A percentile compares a stretch with the other conserved stretches of the same genome.
These are phyloP conservation scores for Drosophila busckii DNA, from an alignment of 1,140 invertebrate genomes.

Conservation along the genomic window DNA sequence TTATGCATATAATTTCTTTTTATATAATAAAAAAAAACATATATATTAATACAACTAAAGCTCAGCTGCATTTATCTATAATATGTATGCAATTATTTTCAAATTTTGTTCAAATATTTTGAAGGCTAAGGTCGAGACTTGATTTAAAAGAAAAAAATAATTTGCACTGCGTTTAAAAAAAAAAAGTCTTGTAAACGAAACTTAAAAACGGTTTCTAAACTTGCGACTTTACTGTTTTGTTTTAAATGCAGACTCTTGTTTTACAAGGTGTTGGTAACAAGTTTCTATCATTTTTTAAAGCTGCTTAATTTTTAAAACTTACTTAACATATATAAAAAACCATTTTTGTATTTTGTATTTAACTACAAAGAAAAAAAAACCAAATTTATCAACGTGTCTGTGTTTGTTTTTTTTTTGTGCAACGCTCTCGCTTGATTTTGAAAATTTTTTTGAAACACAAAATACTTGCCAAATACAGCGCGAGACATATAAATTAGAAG, in stretches of 20 bases:
- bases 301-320: conserved; percentile 29
- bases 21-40: conserved; percentile 21
- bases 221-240: conserved; percentile 11
- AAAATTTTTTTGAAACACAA: conserved; percentile 47
- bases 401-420: conserved; percentile 47
- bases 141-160: conserved; percentile 41
- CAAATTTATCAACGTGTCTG: conserved; percentile 45
- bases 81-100: conserved; percentile 26
- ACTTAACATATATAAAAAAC: conserved; percentile 30
- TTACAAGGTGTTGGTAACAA: conserved; percentile 52
- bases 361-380: conserved; percentile 31
- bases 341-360: conserved; percentile 69
- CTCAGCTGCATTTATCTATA: conserved; percentile 17
- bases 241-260: conserved; percentile 16
- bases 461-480: conserved; percentile 83
- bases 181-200: conserved; percentile 9
- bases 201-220: conserved; percentile 11
- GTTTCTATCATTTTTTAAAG: conserved; percentile 29
- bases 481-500: conserved; percentile 97
- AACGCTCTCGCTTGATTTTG: conserved; percentile 64
- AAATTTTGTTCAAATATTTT: conserved; percentile 25
- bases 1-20: conserved; percentile 44
- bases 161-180: conserved; percentile 70
- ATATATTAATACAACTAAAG: conserved; percentile 17
- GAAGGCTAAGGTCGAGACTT: conserved; percentile 71